Evolutionary conservation across 2,113 vertebrate species (phyloP), one percentile per base, ranked within the genome.

Genomic region (Sander lucioperca): DNA sequence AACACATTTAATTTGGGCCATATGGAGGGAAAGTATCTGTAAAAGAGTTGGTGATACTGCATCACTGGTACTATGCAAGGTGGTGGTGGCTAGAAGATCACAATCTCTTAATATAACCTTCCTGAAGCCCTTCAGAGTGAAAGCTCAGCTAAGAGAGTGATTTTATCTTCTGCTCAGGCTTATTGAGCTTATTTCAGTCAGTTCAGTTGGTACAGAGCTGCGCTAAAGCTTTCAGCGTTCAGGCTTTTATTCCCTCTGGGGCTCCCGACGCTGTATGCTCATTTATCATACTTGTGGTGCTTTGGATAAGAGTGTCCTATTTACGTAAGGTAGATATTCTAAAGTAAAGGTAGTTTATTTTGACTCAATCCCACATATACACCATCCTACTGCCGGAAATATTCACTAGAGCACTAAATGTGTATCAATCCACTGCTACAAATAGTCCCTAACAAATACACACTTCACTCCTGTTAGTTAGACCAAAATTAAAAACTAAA

Each of bases 81-180:
- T 86, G 63, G 64, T 15, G 67, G 39, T 6, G 11, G 73, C 67
- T 57, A 76, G 19, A 64, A 84, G 85, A 87, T 86, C 39, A 5
- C 74, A 91, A 84, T 89, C 83, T 88, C 47, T 70, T 77, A 82
- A 83, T 82, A 73, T 71, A 86, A 86, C 79, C 86, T 86, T 88
- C 63, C 69, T 66, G 73, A 66, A 89, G 74, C 73, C 57, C 80
- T 75, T 79, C 67, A 8, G 70, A 79, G 88, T 25, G 71, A 71
- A 66, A 68, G 36, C 54, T 80, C 36, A 67, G 79, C 85, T 89
- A 63, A 82, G 82, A 77, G 76, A 58, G 77, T 15, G 86, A 90
- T 91, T 83, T 78, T 80, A 91, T 91, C 86, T 84, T 23, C 62
- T 68, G 73, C 57, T 83, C 48, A 64, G 77, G 51, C 75, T 88